phyloP scores from a whole-genome alignment of 2,797 vertebrate genomes.

The Acridotheres tristis region DNA sequence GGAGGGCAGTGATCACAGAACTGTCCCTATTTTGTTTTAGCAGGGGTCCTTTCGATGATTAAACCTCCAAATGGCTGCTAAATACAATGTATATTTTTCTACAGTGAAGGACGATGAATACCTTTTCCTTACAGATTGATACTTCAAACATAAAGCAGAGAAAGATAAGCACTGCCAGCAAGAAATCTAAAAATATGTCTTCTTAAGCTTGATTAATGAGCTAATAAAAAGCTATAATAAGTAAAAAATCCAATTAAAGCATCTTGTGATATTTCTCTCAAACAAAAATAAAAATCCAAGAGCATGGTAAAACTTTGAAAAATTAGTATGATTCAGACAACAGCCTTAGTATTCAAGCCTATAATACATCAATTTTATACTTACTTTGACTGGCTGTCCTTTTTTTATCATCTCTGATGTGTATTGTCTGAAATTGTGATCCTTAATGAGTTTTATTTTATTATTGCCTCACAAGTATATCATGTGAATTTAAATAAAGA shows the following conservation, averaged over 20 bases:
- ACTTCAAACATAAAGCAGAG: slow-evolving; percentile 29
- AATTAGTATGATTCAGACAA: slow-evolving; percentile 1
- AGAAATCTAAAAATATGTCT: slow-evolving; percentile 53
- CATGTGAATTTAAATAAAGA: slow-evolving; percentile 11
- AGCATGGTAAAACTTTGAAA: slow-evolving; percentile 46
- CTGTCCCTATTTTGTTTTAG: neutral
- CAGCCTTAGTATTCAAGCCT: neutral
- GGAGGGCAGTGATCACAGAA: neutral
- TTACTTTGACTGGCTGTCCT: neutral
- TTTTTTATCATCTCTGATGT: slow-evolving; percentile 8
- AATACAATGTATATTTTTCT: neutral
- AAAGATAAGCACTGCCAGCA: slow-evolving; percentile 4
- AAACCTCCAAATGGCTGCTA: neutral
- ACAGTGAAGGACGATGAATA: neutral
- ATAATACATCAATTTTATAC: slow-evolving; percentile 19
- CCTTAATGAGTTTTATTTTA: neutral
- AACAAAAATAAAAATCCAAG: slow-evolving; percentile 46
- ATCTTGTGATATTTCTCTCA: slow-evolving; percentile 34
- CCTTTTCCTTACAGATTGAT: neutral
- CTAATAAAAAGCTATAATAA: slow-evolving; percentile 52
- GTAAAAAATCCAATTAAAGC: slow-evolving; percentile 55
- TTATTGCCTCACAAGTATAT: neutral
- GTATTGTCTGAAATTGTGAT: neutral
- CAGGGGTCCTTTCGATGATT: neutral
- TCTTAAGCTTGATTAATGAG: slow-evolving; percentile 59